phyloP scores from a whole-genome alignment of 2,888 invertebrate species.

The Pseudococcus jackbeardsleyi region DNA sequence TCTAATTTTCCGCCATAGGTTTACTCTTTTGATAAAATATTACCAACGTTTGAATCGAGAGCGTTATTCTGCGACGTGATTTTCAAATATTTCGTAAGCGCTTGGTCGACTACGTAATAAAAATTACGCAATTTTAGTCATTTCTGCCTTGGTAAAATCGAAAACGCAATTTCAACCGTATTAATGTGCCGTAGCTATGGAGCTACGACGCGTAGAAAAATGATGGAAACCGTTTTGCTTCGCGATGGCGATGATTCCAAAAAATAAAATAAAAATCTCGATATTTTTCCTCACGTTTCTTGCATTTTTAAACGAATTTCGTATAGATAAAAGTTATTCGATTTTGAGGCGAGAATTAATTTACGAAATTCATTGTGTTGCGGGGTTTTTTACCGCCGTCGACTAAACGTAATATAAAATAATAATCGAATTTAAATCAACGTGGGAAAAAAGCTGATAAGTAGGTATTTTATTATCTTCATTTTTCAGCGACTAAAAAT shows the following conservation, averaged over 20 bases:
- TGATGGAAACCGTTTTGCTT: background rate
- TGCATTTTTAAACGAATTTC: background rate
- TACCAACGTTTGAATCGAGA: background rate
- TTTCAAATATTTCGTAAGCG: conserved; percentile 24
- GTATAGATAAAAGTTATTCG: background rate
- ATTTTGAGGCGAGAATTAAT: background rate
- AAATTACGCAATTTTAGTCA: conserved; percentile 31
- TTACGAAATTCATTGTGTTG: background rate
- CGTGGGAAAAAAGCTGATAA: conserved; percentile 13
- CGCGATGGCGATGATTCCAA: background rate
- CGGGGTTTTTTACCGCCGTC: background rate
- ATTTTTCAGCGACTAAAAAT: background rate
- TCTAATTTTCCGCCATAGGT: conserved; percentile 25
- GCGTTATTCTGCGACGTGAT: conserved; percentile 5
- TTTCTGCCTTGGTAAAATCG: conserved; percentile 15
- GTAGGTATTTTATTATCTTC: background rate
- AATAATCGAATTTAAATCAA: background rate
- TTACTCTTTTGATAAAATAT: conserved; percentile 1
- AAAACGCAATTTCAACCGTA: conserved; percentile 15
- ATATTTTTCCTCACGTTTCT: background rate
- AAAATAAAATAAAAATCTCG: background rate
- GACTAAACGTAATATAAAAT: background rate
- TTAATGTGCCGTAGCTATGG: background rate
- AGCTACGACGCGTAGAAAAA: background rate
- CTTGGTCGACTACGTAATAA: background rate